A percentile compares a stretch with the other conserved stretches of the same genome.
These are phyloP conservation scores for Delichon dasypus DNA, from an alignment of 2,797 vertebrate genomes.

Conservation along the genomic window DNA sequence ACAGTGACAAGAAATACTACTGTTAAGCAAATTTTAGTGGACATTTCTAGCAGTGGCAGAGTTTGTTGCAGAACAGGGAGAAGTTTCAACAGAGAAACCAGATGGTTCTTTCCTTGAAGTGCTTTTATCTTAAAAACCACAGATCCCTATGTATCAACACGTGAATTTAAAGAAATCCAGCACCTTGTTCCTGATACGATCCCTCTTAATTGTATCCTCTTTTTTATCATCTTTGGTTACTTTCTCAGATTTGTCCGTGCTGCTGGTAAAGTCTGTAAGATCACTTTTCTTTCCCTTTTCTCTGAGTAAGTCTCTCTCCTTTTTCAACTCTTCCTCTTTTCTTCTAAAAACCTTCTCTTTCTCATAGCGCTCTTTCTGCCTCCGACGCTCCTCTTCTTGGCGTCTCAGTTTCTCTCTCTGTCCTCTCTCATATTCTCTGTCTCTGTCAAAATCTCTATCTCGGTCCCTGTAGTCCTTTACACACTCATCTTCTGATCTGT, in stretches of 20 bases:
- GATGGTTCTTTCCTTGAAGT: background rate
- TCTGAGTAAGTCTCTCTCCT: slow-evolving; percentile 83
- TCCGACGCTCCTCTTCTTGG: slow-evolving; percentile 91
- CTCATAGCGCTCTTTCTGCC: slow-evolving; percentile 90
- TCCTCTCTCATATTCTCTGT: slow-evolving; percentile 85
- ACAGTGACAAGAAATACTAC: background rate
- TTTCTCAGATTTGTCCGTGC: slow-evolving; percentile 81
- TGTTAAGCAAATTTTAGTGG: background rate
- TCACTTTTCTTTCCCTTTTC: slow-evolving; percentile 88
- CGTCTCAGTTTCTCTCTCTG: slow-evolving; percentile 86
- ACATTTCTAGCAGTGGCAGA: background rate
- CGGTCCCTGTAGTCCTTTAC: slow-evolving; percentile 87
- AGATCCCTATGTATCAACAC: background rate
- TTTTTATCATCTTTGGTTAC: slow-evolving; percentile 84
- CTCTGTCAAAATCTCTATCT: slow-evolving; percentile 87
- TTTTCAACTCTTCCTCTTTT: slow-evolving; percentile 89
- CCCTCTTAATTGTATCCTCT: slow-evolving; percentile 88
- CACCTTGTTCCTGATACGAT: slow-evolving; percentile 96
- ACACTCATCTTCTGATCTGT: slow-evolving; percentile 87
- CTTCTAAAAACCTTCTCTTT: slow-evolving; percentile 87
- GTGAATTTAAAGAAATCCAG: slow-evolving; percentile 47
- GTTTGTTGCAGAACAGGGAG: background rate
- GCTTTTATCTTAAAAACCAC: background rate
- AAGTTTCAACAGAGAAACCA: slow-evolving; percentile 10
- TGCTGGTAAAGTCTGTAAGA: slow-evolving; percentile 75